phyloP scores from a whole-genome alignment of 2,888 invertebrate genomes.

The Hermodice carunculata region DNA sequence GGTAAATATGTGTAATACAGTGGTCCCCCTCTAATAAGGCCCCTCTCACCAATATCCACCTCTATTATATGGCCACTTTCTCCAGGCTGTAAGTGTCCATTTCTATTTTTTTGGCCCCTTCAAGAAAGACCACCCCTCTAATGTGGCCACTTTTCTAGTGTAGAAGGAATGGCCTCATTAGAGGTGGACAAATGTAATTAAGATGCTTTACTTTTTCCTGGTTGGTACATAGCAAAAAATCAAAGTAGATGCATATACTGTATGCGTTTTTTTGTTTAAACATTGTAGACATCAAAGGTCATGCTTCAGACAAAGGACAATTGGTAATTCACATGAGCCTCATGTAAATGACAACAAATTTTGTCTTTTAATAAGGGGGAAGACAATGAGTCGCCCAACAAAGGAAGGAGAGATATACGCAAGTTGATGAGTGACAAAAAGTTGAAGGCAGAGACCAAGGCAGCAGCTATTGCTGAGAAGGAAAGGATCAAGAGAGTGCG shows the following conservation, averaged over 20 bases:
- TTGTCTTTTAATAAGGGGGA: not conserved
- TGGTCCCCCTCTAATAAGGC: too few relatives aligned
- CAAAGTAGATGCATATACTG: not conserved
- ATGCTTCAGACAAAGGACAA: not conserved
- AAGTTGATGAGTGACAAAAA: constrained; percentile 74
- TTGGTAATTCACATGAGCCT: not conserved
- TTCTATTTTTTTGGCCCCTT: too few relatives aligned
- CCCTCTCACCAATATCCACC: too few relatives aligned
- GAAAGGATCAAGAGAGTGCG: constrained; percentile 88
- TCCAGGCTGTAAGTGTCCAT: too few relatives aligned
- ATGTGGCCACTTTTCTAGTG: too few relatives aligned
- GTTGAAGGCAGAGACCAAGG: constrained; percentile 81
- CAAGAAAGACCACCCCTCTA: too few relatives aligned
- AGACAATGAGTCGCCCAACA: not conserved
- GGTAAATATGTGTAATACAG: too few relatives aligned
- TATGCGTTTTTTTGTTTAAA: not conserved
- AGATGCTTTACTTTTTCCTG: too few relatives aligned
- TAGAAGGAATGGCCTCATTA: too few relatives aligned
- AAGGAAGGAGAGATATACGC: constrained; percentile 75
- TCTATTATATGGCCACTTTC: too few relatives aligned
- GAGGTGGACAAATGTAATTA: too few relatives aligned
- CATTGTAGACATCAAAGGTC: not conserved
- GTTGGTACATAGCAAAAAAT: not conserved
- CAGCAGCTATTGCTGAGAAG: constrained; percentile 90
- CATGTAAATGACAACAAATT: not conserved